Percentiles rank a stretch among this genome's conserved stretches.
phyloP scores from a whole-genome alignment of 2,797 vertebrate species.

The Tenualosa thibaudeaui region DNA sequence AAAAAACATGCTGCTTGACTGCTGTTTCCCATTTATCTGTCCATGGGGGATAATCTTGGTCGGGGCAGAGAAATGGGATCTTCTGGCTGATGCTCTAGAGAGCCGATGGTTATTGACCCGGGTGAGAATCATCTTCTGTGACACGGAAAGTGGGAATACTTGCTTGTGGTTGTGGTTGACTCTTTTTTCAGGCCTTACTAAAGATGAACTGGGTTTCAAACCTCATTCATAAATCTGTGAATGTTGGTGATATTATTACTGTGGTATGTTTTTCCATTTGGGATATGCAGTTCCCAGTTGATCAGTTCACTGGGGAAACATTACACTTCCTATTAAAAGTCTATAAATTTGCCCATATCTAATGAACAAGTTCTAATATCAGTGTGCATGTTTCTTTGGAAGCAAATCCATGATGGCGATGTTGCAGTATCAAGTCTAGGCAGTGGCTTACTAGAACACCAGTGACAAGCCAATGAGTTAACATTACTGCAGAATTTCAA shows the following conservation, averaged over 20 bases:
- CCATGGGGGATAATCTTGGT: not conserved
- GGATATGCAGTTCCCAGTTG: not conserved
- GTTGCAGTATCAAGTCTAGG: not conserved
- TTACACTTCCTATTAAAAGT: not conserved
- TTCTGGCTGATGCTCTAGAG: not conserved
- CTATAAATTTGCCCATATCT: too few species aligned
- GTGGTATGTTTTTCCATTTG: not conserved
- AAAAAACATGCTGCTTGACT: not conserved
- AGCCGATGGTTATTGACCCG: not conserved
- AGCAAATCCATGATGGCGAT: not conserved
- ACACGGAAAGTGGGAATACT: not conserved
- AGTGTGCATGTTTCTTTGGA: not conserved
- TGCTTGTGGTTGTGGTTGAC: not conserved
- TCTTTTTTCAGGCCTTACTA: not conserved
- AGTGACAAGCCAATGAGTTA: not conserved
- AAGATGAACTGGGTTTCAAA: not conserved
- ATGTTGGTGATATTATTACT: not conserved
- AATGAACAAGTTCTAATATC: not conserved
- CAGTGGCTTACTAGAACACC: not conserved
- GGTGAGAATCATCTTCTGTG: not conserved
- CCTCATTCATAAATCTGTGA: not conserved
- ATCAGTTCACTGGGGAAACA: not conserved
- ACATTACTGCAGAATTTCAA: not conserved
- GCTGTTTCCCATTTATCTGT: not conserved
- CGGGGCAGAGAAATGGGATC: not conserved